These are phyloP conservation scores for Chironomus tepperi DNA, from an alignment of 1,140 invertebrate species.

Conservation along the genomic window DNA sequence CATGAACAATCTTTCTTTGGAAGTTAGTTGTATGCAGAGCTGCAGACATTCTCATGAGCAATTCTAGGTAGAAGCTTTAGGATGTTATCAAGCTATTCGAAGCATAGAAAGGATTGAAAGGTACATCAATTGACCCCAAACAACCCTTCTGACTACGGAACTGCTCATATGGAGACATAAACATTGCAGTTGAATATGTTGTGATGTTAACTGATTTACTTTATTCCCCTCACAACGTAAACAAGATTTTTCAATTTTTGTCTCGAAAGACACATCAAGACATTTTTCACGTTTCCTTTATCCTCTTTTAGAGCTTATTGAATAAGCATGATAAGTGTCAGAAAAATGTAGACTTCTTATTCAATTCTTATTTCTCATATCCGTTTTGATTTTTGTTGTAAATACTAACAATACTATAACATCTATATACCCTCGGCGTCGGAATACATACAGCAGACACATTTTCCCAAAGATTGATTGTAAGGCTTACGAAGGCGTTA, in stretches of 20 bases:
- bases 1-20: too few species aligned
- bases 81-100: too few species aligned
- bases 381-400: not conserved
- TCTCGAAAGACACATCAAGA: not conserved
- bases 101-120: too few species aligned
- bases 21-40: too few species aligned
- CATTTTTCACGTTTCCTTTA: not conserved
- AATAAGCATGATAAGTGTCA: conserved; percentile 13
- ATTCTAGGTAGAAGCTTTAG: too few species aligned
- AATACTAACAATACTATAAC: too few species aligned
- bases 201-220: not conserved
- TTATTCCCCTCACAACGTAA: conserved; percentile 1
- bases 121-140: too few species aligned
- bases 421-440: too few species aligned
- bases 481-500: not conserved
- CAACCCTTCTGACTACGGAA: too few species aligned
- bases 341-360: not conserved
- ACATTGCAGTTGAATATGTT: not conserved
- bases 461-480: not conserved
- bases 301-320: not conserved
- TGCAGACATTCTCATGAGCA: too few species aligned
- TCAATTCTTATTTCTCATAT: not conserved
- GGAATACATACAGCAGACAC: too few species aligned
- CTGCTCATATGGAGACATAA: too few species aligned
- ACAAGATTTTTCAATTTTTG: conserved; percentile 9